phyloP scores from a whole-genome alignment of 2,888 invertebrate genomes.

The Argyresthia albistria region DNA sequence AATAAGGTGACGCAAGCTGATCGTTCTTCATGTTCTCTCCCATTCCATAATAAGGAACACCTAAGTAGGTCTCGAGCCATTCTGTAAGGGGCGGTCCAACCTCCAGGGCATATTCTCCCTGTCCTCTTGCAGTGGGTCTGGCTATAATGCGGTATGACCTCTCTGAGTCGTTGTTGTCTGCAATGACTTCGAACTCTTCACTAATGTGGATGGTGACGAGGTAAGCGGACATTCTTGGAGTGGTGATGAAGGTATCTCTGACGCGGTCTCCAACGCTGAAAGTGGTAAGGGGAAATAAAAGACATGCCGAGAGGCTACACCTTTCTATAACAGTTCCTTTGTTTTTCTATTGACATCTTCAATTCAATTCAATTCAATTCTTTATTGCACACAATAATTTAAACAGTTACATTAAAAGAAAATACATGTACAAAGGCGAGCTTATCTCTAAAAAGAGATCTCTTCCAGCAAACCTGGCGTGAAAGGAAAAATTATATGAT shows the following conservation, averaged over 20 bases:
- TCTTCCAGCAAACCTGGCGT: too few species aligned
- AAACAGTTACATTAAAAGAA: too few species aligned
- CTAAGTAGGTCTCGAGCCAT: conserved; percentile 50
- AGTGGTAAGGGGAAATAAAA: too few species aligned
- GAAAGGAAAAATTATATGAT: too few species aligned
- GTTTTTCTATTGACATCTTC: too few species aligned
- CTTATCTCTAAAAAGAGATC: too few species aligned
- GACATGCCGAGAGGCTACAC: too few species aligned
- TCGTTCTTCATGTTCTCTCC: conserved; percentile 49
- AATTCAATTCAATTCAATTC: too few species aligned
- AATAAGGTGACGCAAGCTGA: conserved; percentile 56
- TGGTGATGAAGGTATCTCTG: conserved; percentile 63
- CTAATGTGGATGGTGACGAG: conserved; percentile 80
- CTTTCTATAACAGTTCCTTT: too few species aligned
- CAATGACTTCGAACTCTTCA: conserved; percentile 48
- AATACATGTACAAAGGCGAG: too few species aligned
- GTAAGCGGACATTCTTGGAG: conserved; percentile 86
- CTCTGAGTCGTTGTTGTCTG: conserved; percentile 31
- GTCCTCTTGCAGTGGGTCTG: conserved; percentile 42
- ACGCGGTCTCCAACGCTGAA: conserved; percentile 35
- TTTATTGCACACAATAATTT: too few species aligned
- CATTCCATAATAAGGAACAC: conserved; percentile 51
- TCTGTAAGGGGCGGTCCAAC: conserved; percentile 48
- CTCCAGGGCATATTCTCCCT: conserved; percentile 46
- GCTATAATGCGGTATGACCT: conserved; percentile 51